These are phyloP conservation scores for Malurus leucopterus DNA, from an alignment of 2,797 vertebrate genomes.

Conservation along the genomic window DNA sequence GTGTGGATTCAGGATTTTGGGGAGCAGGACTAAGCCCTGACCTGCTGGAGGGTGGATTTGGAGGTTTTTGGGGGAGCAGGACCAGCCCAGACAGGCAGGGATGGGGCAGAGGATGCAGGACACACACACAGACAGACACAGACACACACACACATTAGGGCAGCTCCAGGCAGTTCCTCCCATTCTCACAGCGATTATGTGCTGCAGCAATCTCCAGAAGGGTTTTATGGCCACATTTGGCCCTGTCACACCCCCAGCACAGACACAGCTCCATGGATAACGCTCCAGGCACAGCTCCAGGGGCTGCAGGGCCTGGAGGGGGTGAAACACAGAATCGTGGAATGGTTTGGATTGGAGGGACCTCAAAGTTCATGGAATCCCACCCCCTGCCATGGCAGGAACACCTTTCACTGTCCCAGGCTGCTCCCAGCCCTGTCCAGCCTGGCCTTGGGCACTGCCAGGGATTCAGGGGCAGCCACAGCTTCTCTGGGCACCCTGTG, in stretches of 20 bases:
- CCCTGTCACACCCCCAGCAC: not conserved
- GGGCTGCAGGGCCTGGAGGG: not conserved
- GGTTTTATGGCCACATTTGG: not conserved
- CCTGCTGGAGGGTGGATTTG: fast-evolving
- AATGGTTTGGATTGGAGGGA: not conserved
- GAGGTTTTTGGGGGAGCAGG: no score
- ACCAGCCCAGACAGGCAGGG: no score
- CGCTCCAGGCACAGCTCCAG: not conserved
- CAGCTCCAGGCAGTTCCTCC: not conserved
- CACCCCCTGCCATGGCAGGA: not conserved
- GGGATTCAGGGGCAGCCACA: not conserved
- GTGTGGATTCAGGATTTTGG: not conserved
- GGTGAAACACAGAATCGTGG: not conserved
- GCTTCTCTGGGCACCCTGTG: not conserved
- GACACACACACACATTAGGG: fast-evolving
- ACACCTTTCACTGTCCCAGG: not conserved
- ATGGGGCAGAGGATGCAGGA: no score
- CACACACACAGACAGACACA: no score
- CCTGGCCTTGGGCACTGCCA: not conserved
- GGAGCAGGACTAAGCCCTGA: not conserved
- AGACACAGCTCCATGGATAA: not conserved
- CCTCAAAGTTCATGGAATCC: fast-evolving
- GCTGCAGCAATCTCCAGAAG: not conserved
- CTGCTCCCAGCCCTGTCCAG: fast-evolving
- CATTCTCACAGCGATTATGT: fast-evolving